Conservation (phyloP, 2,888 invertebrate genomes). For the Xylota sylvarum region DNA sequence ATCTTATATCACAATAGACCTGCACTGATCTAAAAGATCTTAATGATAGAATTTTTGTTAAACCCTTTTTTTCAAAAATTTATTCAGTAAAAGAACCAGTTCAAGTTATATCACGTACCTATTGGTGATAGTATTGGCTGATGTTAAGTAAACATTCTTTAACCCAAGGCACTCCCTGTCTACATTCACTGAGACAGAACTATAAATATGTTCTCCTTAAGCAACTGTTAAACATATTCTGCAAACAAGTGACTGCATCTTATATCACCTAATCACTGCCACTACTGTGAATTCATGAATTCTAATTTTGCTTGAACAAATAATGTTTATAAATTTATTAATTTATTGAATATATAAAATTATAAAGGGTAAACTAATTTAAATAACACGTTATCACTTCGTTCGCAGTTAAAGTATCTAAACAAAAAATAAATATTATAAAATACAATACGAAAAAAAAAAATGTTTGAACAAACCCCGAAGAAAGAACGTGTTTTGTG, state of each 20-base stretch:
- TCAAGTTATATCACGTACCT: too few relatives aligned
- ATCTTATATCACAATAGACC: too few relatives aligned
- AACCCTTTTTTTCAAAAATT: too few relatives aligned
- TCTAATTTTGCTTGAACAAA: constrained; percentile 17
- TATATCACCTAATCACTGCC: constrained; percentile 39
- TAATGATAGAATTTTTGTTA: too few relatives aligned
- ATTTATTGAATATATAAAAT: constrained; percentile 63
- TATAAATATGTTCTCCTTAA: neutral
- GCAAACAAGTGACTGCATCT: constrained; percentile 10
- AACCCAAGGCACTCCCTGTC: constrained; percentile 7
- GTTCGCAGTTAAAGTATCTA: constrained; percentile 11
- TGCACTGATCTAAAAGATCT: too few relatives aligned
- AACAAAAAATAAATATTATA: constrained; percentile 15
- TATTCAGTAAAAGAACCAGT: too few relatives aligned
- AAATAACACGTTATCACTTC: constrained; percentile 56
- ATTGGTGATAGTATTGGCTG: too few relatives aligned
- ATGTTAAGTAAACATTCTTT: neutral
- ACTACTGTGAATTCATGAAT: constrained; percentile 53
- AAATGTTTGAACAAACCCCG: constrained; percentile 39
- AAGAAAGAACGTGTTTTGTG: constrained; percentile 56
- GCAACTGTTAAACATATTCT: neutral
- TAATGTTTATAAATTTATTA: constrained; percentile 61
- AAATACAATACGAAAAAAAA: constrained; percentile 20
- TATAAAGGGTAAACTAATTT: constrained; percentile 63
- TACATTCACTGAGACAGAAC: neutral